Conservation (phyloP, 2,888 invertebrate species). For the Ophion ventricosus region DNA sequence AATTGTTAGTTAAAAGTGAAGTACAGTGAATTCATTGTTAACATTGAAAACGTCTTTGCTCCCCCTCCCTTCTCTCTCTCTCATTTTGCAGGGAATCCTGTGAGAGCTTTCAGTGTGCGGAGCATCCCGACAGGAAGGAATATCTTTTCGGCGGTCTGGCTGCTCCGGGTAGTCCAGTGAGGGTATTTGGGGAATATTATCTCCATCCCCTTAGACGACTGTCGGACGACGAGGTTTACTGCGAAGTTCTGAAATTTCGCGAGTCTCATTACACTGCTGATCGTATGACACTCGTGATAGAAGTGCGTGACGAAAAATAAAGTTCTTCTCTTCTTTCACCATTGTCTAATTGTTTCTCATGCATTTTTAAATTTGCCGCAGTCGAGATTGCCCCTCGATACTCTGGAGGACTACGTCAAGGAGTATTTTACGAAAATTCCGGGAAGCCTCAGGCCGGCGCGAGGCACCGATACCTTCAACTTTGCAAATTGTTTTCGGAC, state of each 20-base stretch:
- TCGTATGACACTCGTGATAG: constrained; percentile 92
- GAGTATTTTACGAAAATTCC: constrained; percentile 88
- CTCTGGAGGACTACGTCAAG: constrained; percentile 86
- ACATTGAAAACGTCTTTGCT: not conserved
- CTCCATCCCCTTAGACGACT: not conserved
- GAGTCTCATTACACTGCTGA: constrained; percentile 91
- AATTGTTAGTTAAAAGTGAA: constrained; percentile 84
- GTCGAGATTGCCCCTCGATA: constrained; percentile 86
- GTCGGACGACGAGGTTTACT: constrained; percentile 86
- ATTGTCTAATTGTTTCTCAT: not conserved
- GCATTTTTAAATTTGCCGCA: constrained; percentile 64
- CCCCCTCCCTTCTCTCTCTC: not conserved
- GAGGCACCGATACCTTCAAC: not conserved
- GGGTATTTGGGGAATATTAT: constrained; percentile 8
- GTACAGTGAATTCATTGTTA: not conserved
- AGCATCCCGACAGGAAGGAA: constrained; percentile 6
- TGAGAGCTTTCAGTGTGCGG: not conserved
- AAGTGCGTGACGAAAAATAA: constrained; percentile 82
- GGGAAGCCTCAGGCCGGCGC: constrained; percentile 72
- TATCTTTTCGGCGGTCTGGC: constrained; percentile 1
- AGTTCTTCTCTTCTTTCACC: not conserved
- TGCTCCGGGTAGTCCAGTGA: not conserved
- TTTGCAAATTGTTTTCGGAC: not conserved
- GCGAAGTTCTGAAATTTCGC: constrained; percentile 88
- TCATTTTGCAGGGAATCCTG: constrained; percentile 6